Base-by-base conservation (phyloP, 1,140 invertebrate species). In the Platyura marginata region DNA sequence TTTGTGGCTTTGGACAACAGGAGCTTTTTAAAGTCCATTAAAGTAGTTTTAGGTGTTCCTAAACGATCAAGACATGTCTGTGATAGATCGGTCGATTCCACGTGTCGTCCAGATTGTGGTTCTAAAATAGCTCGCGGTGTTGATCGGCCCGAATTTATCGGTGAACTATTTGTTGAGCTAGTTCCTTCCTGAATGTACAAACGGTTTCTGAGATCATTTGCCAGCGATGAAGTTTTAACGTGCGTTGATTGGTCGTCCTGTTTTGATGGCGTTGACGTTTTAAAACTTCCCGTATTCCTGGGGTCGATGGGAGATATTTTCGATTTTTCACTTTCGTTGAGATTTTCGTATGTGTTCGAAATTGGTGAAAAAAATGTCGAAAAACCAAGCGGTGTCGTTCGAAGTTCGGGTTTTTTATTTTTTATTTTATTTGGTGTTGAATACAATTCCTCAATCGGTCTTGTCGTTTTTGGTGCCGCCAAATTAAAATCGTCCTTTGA, bases 11-110 rank as follows among this genome's bases (percentile, higher is more conserved):
- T 69, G 63, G 57, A 46, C 63, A 67, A 63, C 2, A 89, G 62
- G 11, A 88, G 59, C 50, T 79, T 74, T 56, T 89, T 89, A 53
- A 89, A 89, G 57, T 88, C 85, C 50, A 81, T 59, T 42, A 79
- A 63, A 1, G 77, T 79, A 4, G 78, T 82, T 49, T 78, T 70
- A 20, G 70, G 70, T n/a, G 70, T 63, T 45, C 66, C 74, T 49
- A 67, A 64, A 42, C 69, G 64, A 57, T 73, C 70, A 3, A 69
- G 63, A 43, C 70, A 72, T 20, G 66, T 68, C 33, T 64, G 66
- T 43, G 67, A 64, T 43, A 62, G 62, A 55, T 66, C 72, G 50
- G 66, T 67, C 44, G 67, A 66, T 23, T 70, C 61, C 11, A 66
- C 63, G 11, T 68, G 67, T 67, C 66, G 69, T 52, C 65, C 69